Percentiles rank a stretch among this genome's conserved stretches.
phyloP scores from a whole-genome alignment of 1,140 invertebrate genomes.

The Drosophila pachea region DNA sequence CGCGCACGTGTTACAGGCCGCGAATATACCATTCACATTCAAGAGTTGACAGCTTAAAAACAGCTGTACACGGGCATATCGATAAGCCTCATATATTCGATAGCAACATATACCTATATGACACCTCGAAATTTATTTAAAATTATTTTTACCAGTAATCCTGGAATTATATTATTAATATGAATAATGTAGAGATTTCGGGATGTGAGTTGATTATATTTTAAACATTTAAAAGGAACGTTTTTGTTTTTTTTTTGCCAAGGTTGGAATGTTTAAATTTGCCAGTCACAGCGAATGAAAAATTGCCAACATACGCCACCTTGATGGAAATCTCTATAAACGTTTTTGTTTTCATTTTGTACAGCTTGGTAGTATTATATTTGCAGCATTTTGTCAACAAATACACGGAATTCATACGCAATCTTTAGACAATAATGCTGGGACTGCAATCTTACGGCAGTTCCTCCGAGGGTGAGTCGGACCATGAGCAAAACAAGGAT shows the following conservation, averaged over 20 bases:
- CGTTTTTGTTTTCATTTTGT: slow-evolving; percentile 68
- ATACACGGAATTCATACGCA: slow-evolving; percentile 57
- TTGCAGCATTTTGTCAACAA: slow-evolving; percentile 69
- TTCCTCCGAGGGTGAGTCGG: slow-evolving; percentile 69
- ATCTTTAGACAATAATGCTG: slow-evolving; percentile 57
- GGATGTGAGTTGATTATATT: neutral
- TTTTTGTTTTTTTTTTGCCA: neutral
- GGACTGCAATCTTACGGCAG: slow-evolving; percentile 67
- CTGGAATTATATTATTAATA: no score
- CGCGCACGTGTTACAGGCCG: slow-evolving; percentile 60
- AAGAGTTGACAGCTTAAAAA: neutral
- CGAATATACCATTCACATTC: slow-evolving; percentile 27
- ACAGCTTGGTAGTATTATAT: slow-evolving; percentile 56
- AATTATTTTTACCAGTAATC: no score
- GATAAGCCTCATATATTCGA: slow-evolving; percentile 38
- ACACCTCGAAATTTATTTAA: neutral
- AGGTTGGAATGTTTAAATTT: slow-evolving; percentile 13
- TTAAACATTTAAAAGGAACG: neutral
- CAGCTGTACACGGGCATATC: slow-evolving; percentile 13
- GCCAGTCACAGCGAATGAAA: slow-evolving; percentile 18
- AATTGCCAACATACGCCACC: slow-evolving; percentile 29
- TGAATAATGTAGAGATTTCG: neutral
- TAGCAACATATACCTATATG: neutral
- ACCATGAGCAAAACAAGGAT: slow-evolving; percentile 46
- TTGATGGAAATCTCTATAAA: slow-evolving; percentile 72